These are phyloP conservation scores for Panurus biarmicus DNA, from an alignment of 2,113 vertebrate species.

Conservation along the genomic window DNA sequence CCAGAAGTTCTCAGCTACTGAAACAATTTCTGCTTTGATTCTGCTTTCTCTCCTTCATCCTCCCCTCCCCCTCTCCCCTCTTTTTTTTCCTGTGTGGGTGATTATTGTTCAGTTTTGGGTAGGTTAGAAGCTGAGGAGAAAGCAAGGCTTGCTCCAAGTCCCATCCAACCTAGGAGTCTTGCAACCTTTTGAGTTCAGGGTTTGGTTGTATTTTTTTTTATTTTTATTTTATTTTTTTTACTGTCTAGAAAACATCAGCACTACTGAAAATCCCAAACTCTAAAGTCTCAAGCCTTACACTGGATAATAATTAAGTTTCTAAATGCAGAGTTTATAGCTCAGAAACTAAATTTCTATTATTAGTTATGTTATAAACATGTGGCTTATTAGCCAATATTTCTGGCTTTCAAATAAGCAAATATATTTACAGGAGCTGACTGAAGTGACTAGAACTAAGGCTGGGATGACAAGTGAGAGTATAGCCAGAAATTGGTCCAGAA, in stretches of 20 bases:
- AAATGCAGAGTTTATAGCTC: not conserved
- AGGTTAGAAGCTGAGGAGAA: not conserved
- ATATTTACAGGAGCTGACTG: not conserved
- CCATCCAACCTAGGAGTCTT: not conserved
- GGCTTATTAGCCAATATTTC: not conserved
- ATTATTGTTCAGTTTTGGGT: not conserved
- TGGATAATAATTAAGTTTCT: not conserved
- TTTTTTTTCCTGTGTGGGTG: not conserved
- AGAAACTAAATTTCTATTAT: not conserved
- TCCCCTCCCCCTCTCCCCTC: not conserved
- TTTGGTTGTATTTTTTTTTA: not conserved
- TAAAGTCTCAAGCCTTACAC: not conserved
- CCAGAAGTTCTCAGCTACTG: not conserved
- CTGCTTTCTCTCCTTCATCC: not conserved
- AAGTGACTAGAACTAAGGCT: not conserved
- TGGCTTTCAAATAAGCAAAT: not conserved
- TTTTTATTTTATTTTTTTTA: not conserved
- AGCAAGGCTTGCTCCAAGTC: not conserved
- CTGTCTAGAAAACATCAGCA: not conserved
- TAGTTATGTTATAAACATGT: not conserved
- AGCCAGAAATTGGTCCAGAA: not conserved
- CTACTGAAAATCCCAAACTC: not conserved
- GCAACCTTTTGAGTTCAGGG: not conserved
- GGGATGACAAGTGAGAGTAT: not conserved
- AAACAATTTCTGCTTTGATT: not conserved